Evolutionary conservation across 2,113 vertebrate species (phyloP).

Genomic region (Lophius piscatorius): DNA sequence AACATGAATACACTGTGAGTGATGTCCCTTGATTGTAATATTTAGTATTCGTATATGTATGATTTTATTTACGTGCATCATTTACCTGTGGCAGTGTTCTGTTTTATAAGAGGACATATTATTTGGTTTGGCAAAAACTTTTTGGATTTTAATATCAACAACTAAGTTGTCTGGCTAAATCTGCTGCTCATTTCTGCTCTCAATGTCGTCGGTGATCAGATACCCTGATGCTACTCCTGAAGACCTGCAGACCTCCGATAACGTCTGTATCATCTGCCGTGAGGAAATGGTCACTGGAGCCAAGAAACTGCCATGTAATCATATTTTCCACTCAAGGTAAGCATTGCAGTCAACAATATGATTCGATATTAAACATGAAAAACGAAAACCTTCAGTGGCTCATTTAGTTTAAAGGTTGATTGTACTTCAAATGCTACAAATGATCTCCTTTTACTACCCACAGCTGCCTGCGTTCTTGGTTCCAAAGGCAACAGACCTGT

Average conservation of each 20-base stretch:
- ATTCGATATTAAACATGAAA: too few species aligned
- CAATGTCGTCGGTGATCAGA: conserved; percentile 58
- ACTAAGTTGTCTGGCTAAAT: neutral
- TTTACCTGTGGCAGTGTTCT: too few species aligned
- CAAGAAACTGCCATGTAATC: conserved; percentile 95
- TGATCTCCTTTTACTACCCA: neutral
- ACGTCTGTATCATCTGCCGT: conserved; percentile 96
- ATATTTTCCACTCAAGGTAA: conserved; percentile 98
- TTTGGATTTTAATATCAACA: too few species aligned
- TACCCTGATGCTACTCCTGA: conserved; percentile 95
- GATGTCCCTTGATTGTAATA: neutral
- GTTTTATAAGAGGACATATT: too few species aligned
- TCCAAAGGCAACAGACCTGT: conserved; percentile 97
- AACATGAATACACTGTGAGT: conserved; percentile 99
- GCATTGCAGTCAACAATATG: neutral
- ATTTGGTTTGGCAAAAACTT: too few species aligned
- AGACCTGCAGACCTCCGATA: conserved; percentile 92
- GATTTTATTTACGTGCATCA: too few species aligned
- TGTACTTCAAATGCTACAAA: neutral
- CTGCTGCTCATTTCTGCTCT: neutral
- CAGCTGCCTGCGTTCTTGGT: conserved; percentile 97
- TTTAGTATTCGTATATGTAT: too few species aligned
- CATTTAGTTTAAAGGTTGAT: neutral
- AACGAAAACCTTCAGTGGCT: neutral
- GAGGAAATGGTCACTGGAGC: conserved; percentile 97